phyloP scores from a whole-genome alignment of 2,888 invertebrate species.

The Heliconius ethilla region DNA sequence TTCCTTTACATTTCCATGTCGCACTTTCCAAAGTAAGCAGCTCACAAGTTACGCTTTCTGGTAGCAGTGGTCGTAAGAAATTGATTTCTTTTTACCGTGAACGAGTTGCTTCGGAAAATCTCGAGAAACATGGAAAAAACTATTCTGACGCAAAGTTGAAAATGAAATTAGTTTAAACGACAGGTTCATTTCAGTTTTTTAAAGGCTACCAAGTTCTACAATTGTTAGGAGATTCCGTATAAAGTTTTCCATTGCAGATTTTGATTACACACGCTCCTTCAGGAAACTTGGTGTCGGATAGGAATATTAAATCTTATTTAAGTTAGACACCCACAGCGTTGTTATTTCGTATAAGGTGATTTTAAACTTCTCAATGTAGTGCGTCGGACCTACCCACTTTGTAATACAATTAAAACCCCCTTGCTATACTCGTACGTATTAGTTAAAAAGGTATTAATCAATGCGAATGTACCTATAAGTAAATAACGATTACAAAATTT shows the following conservation, averaged over 20 bases:
- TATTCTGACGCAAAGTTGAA: constrained; percentile 76
- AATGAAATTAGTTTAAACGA: constrained; percentile 81
- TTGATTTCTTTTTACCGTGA: constrained; percentile 78
- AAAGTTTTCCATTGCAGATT: constrained; percentile 78
- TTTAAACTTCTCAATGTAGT: constrained; percentile 67
- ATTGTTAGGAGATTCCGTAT: constrained; percentile 73
- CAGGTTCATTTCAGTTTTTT: constrained; percentile 80
- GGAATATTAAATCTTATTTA: constrained; percentile 83
- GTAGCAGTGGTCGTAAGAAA: constrained; percentile 68
- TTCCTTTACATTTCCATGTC: constrained; percentile 59
- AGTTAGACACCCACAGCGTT: constrained; percentile 78
- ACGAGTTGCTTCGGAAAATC: constrained; percentile 68
- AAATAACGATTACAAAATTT: background rate
- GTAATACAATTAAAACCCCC: constrained; percentile 56
- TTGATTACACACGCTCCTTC: constrained; percentile 81
- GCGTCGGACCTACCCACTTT: constrained; percentile 56
- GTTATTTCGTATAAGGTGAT: constrained; percentile 80
- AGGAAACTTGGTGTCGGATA: constrained; percentile 76
- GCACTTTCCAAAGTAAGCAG: constrained; percentile 65
- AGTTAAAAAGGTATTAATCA: background rate
- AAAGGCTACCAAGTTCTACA: constrained; percentile 69
- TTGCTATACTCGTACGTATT: background rate
- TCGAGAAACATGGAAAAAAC: constrained; percentile 71
- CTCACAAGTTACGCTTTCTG: constrained; percentile 69
- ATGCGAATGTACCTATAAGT: background rate